phyloP scores from a whole-genome alignment of 2,888 invertebrate species.

The Trilocha varians region DNA sequence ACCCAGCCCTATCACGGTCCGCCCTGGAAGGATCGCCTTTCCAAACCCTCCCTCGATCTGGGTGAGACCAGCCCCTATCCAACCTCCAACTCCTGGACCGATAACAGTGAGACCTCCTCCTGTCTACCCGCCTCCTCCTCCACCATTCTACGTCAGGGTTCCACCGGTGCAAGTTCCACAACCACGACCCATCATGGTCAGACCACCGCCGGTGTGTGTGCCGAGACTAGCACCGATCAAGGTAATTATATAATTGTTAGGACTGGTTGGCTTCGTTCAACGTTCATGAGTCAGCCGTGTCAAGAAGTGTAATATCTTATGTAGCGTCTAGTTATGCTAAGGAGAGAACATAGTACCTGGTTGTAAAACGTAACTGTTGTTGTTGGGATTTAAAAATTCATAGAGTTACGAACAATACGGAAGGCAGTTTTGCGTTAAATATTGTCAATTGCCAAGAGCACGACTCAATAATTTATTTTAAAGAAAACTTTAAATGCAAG shows the following conservation, averaged over 20 bases:
- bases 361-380: too few relatives aligned
- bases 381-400: too few relatives aligned
- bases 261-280: too few relatives aligned
- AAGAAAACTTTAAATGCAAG: too few relatives aligned
- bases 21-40: conserved; percentile 34
- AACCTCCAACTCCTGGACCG: conserved; percentile 34
- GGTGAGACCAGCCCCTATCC: conserved; percentile 40
- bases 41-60: conserved; percentile 35
- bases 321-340: too few relatives aligned
- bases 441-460: too few relatives aligned
- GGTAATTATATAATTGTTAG: conserved; percentile 31
- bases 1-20: conserved; percentile 37
- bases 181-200: conserved; percentile 36
- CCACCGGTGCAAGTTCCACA: conserved; percentile 32
- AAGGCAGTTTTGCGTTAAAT: too few relatives aligned
- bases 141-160: conserved; percentile 38
- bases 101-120: conserved; percentile 37
- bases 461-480: too few relatives aligned
- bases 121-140: conserved; percentile 33
- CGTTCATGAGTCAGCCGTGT: too few relatives aligned
- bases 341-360: too few relatives aligned
- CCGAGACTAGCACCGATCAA: conserved; percentile 34
- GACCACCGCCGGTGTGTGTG: conserved; percentile 35
- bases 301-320: too few relatives aligned
- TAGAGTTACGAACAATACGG: too few relatives aligned